Evolutionary conservation across 2,113 vertebrate species (phyloP).

Genomic region (Megaceryle torquata): DNA sequence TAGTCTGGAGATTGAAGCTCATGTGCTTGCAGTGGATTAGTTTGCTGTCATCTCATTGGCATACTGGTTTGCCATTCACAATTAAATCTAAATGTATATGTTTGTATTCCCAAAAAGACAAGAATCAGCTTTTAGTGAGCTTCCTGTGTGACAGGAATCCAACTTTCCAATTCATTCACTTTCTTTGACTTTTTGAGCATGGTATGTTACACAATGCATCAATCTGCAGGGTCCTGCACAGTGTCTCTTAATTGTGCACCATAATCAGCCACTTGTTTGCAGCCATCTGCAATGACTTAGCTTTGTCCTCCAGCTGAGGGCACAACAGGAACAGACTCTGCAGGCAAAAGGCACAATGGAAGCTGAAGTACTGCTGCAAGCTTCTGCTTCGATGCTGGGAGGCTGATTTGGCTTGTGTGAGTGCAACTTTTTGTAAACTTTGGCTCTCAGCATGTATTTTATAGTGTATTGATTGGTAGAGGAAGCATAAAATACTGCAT

Average conservation of each 20-base stretch:
- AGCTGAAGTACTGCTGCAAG: neutral
- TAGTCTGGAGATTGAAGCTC: neutral
- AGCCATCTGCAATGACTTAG: conserved; percentile 16
- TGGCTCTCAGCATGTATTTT: neutral
- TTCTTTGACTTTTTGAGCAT: neutral
- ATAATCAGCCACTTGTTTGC: conserved; percentile 22
- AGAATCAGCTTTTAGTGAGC: neutral
- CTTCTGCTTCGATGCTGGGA: neutral
- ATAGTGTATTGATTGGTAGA: neutral
- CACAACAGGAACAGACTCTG: neutral
- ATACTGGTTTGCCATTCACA: neutral
- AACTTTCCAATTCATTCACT: neutral
- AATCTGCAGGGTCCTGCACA: neutral
- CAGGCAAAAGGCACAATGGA: neutral
- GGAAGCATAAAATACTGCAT: neutral
- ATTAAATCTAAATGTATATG: neutral
- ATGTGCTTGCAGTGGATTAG: neutral
- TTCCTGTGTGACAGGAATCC: neutral
- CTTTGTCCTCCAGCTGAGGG: conserved; percentile 41
- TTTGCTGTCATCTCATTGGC: neutral
- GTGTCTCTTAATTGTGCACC: conserved; percentile 14
- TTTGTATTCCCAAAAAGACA: neutral
- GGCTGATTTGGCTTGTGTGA: neutral
- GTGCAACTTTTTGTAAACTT: neutral
- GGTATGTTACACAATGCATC: neutral